Evolutionary conservation across 2,113 vertebrate species (phyloP).

Genomic region (Oncorhynchus kisutch): DNA sequence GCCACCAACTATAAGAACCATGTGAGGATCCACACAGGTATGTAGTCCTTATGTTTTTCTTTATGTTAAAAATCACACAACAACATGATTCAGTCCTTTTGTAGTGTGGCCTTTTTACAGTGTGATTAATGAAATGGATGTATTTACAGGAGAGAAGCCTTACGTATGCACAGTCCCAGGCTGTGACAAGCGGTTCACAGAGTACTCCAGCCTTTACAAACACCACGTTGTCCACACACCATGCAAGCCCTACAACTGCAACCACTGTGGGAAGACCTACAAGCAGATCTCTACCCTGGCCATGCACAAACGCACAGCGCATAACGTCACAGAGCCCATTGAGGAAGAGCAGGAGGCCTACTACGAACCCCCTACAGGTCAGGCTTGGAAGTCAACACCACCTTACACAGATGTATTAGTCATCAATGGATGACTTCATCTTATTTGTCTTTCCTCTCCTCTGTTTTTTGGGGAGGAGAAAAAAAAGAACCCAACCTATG

Average conservation of each 20-base stretch:
- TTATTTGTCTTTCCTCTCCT: background rate
- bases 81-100: background rate
- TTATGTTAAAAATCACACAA: background rate
- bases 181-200: constrained; percentile 98
- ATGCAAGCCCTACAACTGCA: constrained; percentile 98
- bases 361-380: constrained; percentile 92
- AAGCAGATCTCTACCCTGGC: constrained; percentile 97
- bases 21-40: constrained; percentile 98
- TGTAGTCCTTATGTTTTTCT: background rate
- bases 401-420: background rate
- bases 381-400: constrained; percentile 28
- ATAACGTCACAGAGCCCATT: constrained; percentile 96
- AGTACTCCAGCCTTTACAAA: constrained; percentile 98
- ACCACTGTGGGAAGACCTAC: constrained; percentile 98
- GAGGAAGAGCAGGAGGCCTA: constrained; percentile 96
- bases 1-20: constrained; percentile 99
- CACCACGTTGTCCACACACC: constrained; percentile 98
- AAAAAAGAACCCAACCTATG: too few relatives aligned
- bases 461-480: background rate
- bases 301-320: constrained; percentile 96
- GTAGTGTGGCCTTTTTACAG: background rate
- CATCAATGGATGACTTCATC: background rate
- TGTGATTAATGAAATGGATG: background rate
- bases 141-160: constrained; percentile 88
- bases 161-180: constrained; percentile 98